phyloP scores from a whole-genome alignment of 2,797 vertebrate species.

The Fratercula arctica region DNA sequence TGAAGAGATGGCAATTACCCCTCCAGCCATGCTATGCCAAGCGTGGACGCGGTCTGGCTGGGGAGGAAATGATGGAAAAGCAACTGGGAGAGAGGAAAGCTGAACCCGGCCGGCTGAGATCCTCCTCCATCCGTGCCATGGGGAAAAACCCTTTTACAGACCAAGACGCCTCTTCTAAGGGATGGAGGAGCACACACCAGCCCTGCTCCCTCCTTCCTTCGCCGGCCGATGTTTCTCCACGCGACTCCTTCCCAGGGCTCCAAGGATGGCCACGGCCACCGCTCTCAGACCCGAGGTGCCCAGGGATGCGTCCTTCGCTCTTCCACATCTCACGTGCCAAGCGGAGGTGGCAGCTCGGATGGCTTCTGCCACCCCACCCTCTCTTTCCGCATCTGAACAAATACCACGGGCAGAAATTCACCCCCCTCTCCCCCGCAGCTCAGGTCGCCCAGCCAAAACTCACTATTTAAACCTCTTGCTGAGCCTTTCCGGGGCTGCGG shows the following conservation, averaged over 20 bases:
- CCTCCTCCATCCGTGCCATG: background rate
- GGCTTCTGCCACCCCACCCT: background rate
- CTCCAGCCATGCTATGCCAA: background rate
- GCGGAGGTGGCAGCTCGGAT: background rate
- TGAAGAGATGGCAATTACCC: background rate
- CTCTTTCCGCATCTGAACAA: background rate
- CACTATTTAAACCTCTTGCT: background rate
- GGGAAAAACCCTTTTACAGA: background rate
- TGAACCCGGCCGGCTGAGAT: background rate
- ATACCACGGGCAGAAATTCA: background rate
- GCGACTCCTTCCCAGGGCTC: background rate
- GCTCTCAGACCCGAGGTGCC: accelerated
- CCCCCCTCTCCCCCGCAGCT: background rate
- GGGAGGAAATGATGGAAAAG: background rate
- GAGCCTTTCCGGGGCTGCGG: accelerated
- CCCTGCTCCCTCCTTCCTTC: background rate
- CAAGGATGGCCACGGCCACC: background rate
- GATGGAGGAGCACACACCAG: accelerated
- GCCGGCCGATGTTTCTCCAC: background rate
- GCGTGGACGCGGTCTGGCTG: accelerated
- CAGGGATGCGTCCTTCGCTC: accelerated
- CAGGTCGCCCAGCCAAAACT: background rate
- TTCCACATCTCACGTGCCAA: background rate
- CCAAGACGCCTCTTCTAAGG: background rate
- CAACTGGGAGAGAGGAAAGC: background rate